Evolutionary conservation across 2,888 invertebrate species (phyloP), one percentile per base, ranked within the genome.

Genomic region (Drepanosiphum platanoidis): DNA sequence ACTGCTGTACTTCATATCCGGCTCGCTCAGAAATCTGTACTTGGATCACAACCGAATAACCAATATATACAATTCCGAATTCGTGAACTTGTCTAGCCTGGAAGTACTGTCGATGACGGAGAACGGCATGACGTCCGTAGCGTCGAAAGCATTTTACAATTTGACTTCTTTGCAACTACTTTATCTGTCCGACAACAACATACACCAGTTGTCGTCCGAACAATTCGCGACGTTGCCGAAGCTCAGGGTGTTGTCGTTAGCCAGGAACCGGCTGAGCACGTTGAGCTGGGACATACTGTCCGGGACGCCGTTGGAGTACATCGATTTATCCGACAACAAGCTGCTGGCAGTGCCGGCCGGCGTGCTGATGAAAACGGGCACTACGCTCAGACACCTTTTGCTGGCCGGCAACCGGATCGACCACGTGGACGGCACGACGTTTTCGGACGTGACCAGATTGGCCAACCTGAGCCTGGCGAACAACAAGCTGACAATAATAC

Each of bases 361-460:
- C 36, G 94, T 95, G 32, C 92, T 96, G 86, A 92, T 94, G 0
- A 95, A 95, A 89, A 93, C 96, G 34, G 95, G 95, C 7, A 93
- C 94, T 88, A 95, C 95, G 0, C 90, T 96, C 86, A 91, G 95
- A 79, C 93, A 93, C 89, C 92, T 97, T 86, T 94, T 95, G 89
- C 91, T 97, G 89, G 93, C 94, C 0, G 92, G 93, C 87, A 97
- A 97, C 89, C 93, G 92, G 87, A 92, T 97, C 87, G 96, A 96
- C 89, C 96, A 95, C 89, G 91, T 97, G 88, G 96, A 97, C 90
- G 94, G 95, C 88, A 95, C 95, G 87, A 95, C 96, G 90, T 96
- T 96, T 89, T 93, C 95, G 68, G 94, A 94, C 88, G 95, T 94
- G 46, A 94, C 95, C 81, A 94, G 94, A 89, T 90, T 97, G 71